Evolutionary conservation across 92 coral and sea anemone genomes (phyloP), one percentile per base, ranked within the genome.

Genomic region (Porites rus): DNA sequence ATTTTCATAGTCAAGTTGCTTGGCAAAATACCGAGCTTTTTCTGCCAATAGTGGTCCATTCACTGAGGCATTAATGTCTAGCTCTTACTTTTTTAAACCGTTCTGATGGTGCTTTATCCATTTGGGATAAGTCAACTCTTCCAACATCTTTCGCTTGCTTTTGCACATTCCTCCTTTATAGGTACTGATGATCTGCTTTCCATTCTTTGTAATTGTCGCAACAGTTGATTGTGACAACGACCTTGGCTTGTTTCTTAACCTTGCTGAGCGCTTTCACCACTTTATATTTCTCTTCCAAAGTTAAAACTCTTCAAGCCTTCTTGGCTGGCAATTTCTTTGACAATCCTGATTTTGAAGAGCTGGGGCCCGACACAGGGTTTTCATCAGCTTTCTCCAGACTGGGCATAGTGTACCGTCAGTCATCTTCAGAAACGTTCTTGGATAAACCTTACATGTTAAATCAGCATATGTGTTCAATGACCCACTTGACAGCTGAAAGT

Each of bases 281-380:
- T 52, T 85, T 76, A 66, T 79, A 87, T 65, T 87, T 87, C 22
- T 87, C 90, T 72, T 71, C 90, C 78, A 87, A 87, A 65, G 21
- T 70, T 28, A 71, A 62, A 72, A 66, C 77, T 87, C 86, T 61
- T 62, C n/a, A 59, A 77, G 25, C 43, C 80, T 63, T 83, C 80
- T 83, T 83, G 22, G 73, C 87, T 60, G 80, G 61, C 73, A 74
- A 50, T 83, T 83, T 83, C 80, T 83, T 83, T 83, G 80, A 1
- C 31, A 2, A 28, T 28, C 31, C 31, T 28, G 28, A 25, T 25
- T 25, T 25, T 25, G 31, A 28, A 28, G 31, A 28, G 31, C 31
- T 28, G 31, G 31, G 31, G 31, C 31, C 31, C 2, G 31, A 3
- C 31, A 28, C 31, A 28, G 31, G 31, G 31, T 28, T 28, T 28